Evolutionary conservation across 2,113 vertebrate genomes (phyloP).

Genomic region (Dipodomys merriami): DNA sequence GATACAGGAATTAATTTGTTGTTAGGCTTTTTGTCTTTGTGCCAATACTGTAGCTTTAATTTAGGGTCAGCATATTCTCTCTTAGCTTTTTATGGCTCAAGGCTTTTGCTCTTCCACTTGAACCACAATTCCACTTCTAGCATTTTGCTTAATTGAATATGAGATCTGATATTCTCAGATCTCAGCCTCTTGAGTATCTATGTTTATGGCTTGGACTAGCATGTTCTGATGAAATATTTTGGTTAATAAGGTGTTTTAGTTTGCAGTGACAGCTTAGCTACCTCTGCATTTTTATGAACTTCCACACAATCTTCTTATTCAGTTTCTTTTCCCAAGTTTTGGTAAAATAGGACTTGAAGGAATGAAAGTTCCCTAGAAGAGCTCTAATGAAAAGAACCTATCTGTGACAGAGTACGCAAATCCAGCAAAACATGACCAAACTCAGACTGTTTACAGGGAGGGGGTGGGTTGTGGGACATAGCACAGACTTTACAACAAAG

Average conservation of each 20-base stretch:
- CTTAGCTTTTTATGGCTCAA: too few relatives aligned
- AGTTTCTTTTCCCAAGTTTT: background rate
- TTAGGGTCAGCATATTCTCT: too few relatives aligned
- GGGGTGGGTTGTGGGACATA: too few relatives aligned
- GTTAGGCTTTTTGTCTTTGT: background rate
- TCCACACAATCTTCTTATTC: background rate
- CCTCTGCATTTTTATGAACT: slow-evolving; percentile 33
- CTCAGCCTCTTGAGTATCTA: too few relatives aligned
- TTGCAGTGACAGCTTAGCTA: background rate
- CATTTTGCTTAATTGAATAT: too few relatives aligned
- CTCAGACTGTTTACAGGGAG: background rate
- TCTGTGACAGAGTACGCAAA: background rate
- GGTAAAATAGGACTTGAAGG: background rate
- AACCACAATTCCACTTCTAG: too few relatives aligned
- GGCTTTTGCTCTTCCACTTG: too few relatives aligned
- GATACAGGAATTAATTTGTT: background rate
- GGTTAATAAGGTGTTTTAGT: background rate
- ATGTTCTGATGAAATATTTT: background rate
- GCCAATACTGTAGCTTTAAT: too few relatives aligned
- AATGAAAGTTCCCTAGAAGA: background rate
- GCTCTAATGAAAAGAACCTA: background rate
- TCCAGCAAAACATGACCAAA: background rate
- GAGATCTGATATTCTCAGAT: too few relatives aligned
- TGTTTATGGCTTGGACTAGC: too few relatives aligned
- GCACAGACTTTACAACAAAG: background rate